Percentiles rank a stretch among this genome's conserved stretches.
Conservation (phyloP, 2,113 vertebrate species). For the Tragelaphus strepsiceros region DNA sequence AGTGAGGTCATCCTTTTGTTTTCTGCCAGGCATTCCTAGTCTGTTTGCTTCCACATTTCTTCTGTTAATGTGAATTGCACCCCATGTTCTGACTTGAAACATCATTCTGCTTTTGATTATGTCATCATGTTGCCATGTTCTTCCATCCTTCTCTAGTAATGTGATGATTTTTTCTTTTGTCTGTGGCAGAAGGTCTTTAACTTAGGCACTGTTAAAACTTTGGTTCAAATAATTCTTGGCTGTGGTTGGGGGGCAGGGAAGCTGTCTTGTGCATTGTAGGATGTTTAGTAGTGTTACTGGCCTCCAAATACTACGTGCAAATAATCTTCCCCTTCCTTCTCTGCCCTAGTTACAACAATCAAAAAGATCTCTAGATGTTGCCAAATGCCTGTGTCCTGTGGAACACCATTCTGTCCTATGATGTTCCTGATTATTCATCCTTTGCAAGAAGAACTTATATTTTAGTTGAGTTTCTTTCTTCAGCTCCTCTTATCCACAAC, state of each 20-base stretch:
- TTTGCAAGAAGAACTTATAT: background rate
- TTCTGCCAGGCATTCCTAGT: background rate
- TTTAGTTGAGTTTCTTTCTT: background rate
- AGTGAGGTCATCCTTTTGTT: background rate
- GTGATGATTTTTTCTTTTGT: background rate
- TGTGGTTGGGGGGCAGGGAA: accelerated
- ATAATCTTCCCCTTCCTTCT: accelerated
- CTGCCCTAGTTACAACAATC: background rate
- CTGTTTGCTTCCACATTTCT: background rate
- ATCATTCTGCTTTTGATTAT: background rate
- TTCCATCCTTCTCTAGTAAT: background rate
- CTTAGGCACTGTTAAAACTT: background rate
- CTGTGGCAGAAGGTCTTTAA: background rate
- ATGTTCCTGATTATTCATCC: background rate
- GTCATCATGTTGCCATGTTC: background rate
- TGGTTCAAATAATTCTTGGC: background rate
- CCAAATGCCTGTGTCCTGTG: background rate
- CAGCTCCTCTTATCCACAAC: background rate
- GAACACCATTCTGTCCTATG: background rate
- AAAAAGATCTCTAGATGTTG: background rate
- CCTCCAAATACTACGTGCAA: background rate
- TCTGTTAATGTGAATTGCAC: background rate
- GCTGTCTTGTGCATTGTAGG: background rate
- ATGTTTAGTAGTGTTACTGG: background rate
- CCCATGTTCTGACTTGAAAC: background rate